phyloP scores from a whole-genome alignment of 2,113 vertebrate genomes.

The Channa argus region DNA sequence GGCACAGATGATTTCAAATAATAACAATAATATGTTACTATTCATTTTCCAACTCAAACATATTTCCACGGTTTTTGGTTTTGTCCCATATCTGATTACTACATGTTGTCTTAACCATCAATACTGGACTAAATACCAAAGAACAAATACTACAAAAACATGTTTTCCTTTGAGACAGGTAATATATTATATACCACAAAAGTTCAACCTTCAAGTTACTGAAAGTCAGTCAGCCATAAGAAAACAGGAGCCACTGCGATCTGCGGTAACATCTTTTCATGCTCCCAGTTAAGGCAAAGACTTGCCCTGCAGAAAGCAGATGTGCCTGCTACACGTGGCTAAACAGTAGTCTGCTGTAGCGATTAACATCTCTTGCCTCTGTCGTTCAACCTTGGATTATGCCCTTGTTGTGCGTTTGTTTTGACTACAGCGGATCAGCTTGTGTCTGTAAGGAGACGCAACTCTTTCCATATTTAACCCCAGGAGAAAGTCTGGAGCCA shows the following conservation, averaged over 20 bases:
- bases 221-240: not conserved
- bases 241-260: slow-evolving; percentile 13
- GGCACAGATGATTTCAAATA: no score
- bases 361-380: slow-evolving; percentile 37
- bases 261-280: slow-evolving; percentile 4
- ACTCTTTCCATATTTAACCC: slow-evolving; percentile 42
- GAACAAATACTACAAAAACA: no score
- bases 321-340: not conserved
- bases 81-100: no score
- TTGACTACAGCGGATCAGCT: slow-evolving; percentile 66
- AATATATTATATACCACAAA: slow-evolving; percentile 13
- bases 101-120: no score
- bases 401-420: slow-evolving; percentile 56
- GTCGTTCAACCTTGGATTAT: slow-evolving; percentile 14
- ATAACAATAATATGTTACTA: no score
- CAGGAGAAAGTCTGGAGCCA: slow-evolving; percentile 46
- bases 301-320: not conserved
- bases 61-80: no score
- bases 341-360: not conserved
- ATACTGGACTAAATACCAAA: no score
- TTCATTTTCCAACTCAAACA: no score
- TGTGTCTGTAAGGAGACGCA: slow-evolving; percentile 51
- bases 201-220: not conserved
- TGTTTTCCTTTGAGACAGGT: not conserved
- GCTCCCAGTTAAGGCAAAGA: not conserved